A percentile compares a stretch with the other conserved stretches of the same genome.
These are phyloP conservation scores for Prionailurus viverrinus DNA, from an alignment of 2,113 vertebrate species.

Conservation along the genomic window DNA sequence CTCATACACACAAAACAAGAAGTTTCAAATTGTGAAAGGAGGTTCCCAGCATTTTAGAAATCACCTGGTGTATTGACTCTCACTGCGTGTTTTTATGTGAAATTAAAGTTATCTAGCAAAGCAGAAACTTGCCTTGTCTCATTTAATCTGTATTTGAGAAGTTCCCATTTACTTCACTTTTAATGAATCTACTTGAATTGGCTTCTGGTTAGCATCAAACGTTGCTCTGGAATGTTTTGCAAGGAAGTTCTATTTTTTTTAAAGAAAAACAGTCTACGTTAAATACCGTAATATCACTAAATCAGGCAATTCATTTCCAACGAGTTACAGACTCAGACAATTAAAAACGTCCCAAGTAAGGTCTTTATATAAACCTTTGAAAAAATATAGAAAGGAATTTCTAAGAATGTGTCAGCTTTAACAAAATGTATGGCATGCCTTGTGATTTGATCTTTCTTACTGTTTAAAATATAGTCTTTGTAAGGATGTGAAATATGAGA, in stretches of 20 bases:
- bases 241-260: neutral
- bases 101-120: neutral
- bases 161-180: neutral
- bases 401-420: neutral
- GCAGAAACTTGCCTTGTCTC: neutral
- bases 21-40: neutral
- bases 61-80: neutral
- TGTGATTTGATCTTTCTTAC: conserved; percentile 16
- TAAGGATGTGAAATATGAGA: neutral
- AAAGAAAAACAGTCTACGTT: neutral
- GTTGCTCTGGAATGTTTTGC: conserved; percentile 27
- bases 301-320: conserved; percentile 13
- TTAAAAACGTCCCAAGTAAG: neutral
- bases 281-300: conserved; percentile 21
- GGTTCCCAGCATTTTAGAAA: neutral
- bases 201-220: conserved; percentile 7
- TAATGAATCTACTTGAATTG: neutral
- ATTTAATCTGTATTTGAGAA: conserved; percentile 36
- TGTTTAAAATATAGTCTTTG: neutral
- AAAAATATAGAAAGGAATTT: conserved; percentile 1
- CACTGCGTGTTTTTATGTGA: neutral
- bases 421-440: neutral
- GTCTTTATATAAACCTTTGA: neutral
- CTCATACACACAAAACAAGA: neutral
- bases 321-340: neutral